Conservation (phyloP, 2,113 vertebrate genomes). For the Camelus dromedarius region DNA sequence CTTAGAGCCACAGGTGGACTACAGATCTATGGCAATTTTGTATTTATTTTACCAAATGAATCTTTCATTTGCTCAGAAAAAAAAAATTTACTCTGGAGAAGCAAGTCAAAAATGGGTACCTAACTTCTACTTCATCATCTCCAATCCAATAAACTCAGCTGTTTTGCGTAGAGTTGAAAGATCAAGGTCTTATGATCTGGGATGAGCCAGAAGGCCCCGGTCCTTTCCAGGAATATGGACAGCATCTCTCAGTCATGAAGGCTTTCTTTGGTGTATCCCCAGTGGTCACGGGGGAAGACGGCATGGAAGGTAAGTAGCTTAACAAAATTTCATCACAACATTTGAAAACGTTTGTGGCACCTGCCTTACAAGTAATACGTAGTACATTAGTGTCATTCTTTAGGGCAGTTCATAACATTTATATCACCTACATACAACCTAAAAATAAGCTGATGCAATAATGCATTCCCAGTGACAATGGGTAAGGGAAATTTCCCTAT, state of each 20-base stretch:
- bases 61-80: slow-evolving; percentile 35
- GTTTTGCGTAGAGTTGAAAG: background rate
- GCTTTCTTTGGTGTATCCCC: background rate
- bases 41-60: slow-evolving; percentile 44
- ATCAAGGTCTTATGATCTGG: background rate
- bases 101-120: background rate
- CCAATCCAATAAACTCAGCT: slow-evolving; percentile 32
- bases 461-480: background rate
- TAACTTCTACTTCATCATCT: slow-evolving; percentile 14
- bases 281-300: background rate
- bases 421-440: background rate
- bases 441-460: background rate
- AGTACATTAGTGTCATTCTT: background rate
- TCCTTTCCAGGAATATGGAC: background rate
- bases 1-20: background rate
- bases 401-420: background rate
- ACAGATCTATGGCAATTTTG: background rate
- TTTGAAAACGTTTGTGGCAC: background rate
- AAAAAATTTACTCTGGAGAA: slow-evolving; percentile 1
- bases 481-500: background rate
- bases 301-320: background rate
- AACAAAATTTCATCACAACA: background rate
- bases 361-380: background rate
- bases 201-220: background rate
- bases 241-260: background rate